Percentiles rank a stretch among this genome's conserved stretches.
phyloP scores from a whole-genome alignment of 2,888 invertebrate species.

The Synergus laeviventris region DNA sequence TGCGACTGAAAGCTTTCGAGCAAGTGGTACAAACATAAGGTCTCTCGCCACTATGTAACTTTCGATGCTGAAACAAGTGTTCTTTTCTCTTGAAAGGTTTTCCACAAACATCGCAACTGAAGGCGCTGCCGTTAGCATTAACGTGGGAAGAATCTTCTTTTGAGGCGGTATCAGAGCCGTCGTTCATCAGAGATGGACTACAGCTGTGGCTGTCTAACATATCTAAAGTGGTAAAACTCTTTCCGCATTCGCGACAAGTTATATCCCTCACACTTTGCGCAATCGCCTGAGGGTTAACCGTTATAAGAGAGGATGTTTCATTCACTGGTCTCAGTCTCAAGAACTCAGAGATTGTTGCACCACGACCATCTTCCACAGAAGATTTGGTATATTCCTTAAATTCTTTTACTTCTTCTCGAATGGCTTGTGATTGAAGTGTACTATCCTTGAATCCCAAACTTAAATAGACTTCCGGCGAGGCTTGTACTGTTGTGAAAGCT shows the following conservation, averaged over 20 bases:
- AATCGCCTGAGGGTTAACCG: constrained; percentile 71
- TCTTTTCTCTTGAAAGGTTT: constrained; percentile 84
- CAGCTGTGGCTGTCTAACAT: constrained; percentile 70
- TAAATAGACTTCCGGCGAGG: constrained; percentile 70
- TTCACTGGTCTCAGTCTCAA: constrained; percentile 69
- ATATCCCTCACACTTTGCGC: constrained; percentile 63
- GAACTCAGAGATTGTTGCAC: constrained; percentile 73
- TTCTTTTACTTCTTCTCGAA: constrained; percentile 70
- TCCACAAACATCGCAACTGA: constrained; percentile 80
- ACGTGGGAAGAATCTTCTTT: constrained; percentile 54
- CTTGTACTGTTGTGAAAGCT: constrained; percentile 69
- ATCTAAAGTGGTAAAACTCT: constrained; percentile 66
- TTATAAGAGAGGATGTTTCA: constrained; percentile 67
- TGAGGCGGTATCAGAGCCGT: constrained; percentile 59
- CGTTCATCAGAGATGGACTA: constrained; percentile 60
- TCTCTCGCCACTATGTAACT: constrained; percentile 82
- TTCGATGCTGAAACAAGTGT: constrained; percentile 83
- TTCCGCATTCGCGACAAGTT: constrained; percentile 73
- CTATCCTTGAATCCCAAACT: constrained; percentile 71
- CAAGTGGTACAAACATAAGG: constrained; percentile 83
- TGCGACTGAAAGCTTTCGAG: constrained; percentile 82
- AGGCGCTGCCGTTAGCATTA: constrained; percentile 62
- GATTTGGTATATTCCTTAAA: constrained; percentile 68
- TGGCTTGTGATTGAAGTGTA: constrained; percentile 61
- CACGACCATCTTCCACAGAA: constrained; percentile 67